Conservation (phyloP, 2,797 vertebrate genomes). For the Pteronotus mesoamericanus region DNA sequence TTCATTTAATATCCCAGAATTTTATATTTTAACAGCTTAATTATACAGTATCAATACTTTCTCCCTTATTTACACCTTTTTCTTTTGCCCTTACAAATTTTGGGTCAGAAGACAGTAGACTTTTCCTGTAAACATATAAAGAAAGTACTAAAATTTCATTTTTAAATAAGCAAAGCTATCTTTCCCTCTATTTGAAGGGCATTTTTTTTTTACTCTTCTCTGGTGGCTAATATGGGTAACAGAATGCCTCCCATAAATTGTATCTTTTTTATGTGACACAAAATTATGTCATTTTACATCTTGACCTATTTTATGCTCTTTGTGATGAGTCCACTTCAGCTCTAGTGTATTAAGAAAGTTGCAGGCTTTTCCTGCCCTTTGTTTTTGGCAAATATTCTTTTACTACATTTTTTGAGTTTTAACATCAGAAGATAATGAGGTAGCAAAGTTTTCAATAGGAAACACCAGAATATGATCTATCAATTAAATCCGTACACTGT, state of each 20-base stretch:
- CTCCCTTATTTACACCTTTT: not conserved
- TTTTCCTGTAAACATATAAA: not conserved
- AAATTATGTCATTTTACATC: not conserved
- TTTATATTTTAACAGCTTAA: not conserved
- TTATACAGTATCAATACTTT: not conserved
- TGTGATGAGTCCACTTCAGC: not conserved
- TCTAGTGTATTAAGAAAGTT: not conserved
- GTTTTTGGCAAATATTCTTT: not conserved
- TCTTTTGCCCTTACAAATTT: not conserved
- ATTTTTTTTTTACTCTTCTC: not conserved
- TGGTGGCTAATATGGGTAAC: not conserved
- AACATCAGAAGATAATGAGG: not conserved
- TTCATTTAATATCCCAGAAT: not conserved
- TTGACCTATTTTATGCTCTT: not conserved
- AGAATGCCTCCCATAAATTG: not conserved
- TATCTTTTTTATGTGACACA: not conserved
- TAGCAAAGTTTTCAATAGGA: not conserved
- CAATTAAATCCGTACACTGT: not conserved
- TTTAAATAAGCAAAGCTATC: not conserved
- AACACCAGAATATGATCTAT: not conserved
- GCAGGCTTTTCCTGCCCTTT: not conserved
- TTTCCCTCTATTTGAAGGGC: not conserved
- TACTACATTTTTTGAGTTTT: not conserved
- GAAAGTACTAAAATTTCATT: not conserved
- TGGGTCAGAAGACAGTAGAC: not conserved